Evolutionary conservation across 92 coral and sea anemone genomes (phyloP).

Genomic region (Diadumene lineata): DNA sequence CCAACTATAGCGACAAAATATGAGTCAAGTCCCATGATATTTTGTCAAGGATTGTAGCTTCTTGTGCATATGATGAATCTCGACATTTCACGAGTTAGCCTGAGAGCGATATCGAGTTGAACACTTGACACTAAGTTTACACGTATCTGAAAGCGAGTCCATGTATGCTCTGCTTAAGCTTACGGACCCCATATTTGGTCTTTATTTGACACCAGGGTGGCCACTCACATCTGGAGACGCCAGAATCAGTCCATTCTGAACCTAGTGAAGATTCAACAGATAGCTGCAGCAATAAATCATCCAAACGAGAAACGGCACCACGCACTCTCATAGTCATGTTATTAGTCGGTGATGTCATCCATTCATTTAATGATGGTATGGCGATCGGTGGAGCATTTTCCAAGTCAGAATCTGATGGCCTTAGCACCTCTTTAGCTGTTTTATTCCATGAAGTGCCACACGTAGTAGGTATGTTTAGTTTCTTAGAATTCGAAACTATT

Average conservation of each 20-base stretch:
- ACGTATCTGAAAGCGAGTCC: too few relatives aligned
- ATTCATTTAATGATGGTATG: conserved; percentile 65
- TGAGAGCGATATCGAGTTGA: too few relatives aligned
- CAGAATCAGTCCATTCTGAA: neutral
- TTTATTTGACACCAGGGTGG: conserved; percentile 37
- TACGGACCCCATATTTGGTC: too few relatives aligned
- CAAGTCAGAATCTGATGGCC: conserved; percentile 64
- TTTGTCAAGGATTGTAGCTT: too few relatives aligned
- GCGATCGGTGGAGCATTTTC: conserved; percentile 86
- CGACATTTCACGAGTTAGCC: too few relatives aligned
- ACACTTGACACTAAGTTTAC: too few relatives aligned
- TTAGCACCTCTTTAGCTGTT: conserved; percentile 83
- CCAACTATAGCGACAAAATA: too few relatives aligned
- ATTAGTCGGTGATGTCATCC: conserved; percentile 57
- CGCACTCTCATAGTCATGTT: conserved; percentile 61
- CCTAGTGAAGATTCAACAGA: neutral
- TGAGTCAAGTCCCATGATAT: too few relatives aligned
- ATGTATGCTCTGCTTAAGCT: too few relatives aligned
- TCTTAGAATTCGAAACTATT: too few relatives aligned
- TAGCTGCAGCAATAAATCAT: neutral
- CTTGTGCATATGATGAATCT: too few relatives aligned
- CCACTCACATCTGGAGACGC: conserved; percentile 43
- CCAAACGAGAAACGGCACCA: neutral
- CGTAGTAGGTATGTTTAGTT: conserved; percentile 56
- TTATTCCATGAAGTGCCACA: conserved; percentile 79